These are phyloP conservation scores for Euwallacea fornicatus DNA, from an alignment of 1,140 invertebrate genomes.

Conservation along the genomic window DNA sequence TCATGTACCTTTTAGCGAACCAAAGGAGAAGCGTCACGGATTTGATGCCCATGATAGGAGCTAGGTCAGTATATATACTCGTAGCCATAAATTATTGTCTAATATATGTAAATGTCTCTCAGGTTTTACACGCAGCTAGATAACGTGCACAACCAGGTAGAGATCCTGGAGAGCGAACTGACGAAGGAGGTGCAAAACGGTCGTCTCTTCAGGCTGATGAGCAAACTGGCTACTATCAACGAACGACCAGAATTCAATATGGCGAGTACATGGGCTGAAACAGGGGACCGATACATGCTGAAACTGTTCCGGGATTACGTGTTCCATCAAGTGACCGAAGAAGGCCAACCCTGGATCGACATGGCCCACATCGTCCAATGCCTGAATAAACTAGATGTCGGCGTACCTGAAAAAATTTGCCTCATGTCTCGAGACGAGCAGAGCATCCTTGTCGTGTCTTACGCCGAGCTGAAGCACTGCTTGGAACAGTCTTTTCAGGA, in stretches of 20 bases:
- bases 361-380: conserved; percentile 92
- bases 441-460: conserved; percentile 92
- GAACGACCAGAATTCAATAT: conserved; percentile 92
- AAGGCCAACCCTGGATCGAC: conserved; percentile 94
- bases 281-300: conserved; percentile 89
- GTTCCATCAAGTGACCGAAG: conserved; percentile 91
- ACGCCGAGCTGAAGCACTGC: conserved; percentile 92
- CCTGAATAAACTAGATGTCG: conserved; percentile 92
- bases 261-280: conserved; percentile 95
- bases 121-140: conserved; percentile 93
- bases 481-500: conserved; percentile 91
- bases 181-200: conserved; percentile 95
- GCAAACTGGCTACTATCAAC: conserved; percentile 89
- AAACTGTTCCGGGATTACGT: conserved; percentile 97
- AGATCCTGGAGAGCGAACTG: conserved; percentile 88
- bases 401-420: conserved; percentile 88
- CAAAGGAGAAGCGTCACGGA: conserved; percentile 85
- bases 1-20: conserved; percentile 83
- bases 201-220: conserved; percentile 83
- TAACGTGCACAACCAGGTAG: conserved; percentile 80
- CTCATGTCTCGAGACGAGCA: conserved; percentile 95
- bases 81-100: conserved; percentile 32
- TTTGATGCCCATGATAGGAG: conserved; percentile 99
- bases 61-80: conserved; percentile 49
- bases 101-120: background rate